Conservation (phyloP, 2,888 invertebrate species). For the Polymixis flavicincta region DNA sequence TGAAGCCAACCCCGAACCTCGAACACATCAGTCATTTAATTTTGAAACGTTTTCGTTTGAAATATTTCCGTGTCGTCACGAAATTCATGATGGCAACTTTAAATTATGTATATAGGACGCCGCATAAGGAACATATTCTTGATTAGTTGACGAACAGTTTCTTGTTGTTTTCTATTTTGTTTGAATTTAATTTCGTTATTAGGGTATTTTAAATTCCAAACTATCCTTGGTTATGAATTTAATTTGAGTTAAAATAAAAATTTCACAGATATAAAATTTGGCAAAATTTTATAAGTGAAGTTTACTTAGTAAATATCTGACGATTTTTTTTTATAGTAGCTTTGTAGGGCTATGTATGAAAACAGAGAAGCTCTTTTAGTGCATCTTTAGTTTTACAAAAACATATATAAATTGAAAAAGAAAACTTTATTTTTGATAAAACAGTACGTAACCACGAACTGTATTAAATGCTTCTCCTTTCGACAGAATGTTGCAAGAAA, state of each 20-base stretch:
- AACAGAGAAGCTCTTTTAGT: too few species aligned
- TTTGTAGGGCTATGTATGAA: neutral
- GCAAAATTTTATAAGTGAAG: neutral
- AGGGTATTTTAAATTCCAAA: neutral
- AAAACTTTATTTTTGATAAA: neutral
- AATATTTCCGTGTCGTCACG: slow-evolving; percentile 76
- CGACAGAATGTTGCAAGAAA: slow-evolving; percentile 48
- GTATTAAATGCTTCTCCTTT: slow-evolving; percentile 14
- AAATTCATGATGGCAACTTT: slow-evolving; percentile 73
- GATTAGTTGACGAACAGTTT: slow-evolving; percentile 25
- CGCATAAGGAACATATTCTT: slow-evolving; percentile 71
- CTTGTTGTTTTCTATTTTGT: slow-evolving; percentile 9
- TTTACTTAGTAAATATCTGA: neutral
- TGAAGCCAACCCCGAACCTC: slow-evolving; percentile 35
- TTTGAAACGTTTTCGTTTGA: slow-evolving; percentile 67
- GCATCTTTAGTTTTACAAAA: neutral
- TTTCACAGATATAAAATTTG: too few species aligned
- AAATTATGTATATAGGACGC: slow-evolving; percentile 81
- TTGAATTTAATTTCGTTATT: slow-evolving; percentile 6
- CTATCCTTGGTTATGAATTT: neutral
- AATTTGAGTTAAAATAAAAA: neutral
- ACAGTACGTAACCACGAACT: neutral
- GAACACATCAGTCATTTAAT: slow-evolving; percentile 64
- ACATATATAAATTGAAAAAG: neutral
- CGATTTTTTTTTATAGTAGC: neutral